Evolutionary conservation across 2,888 invertebrate species (phyloP).

Genomic region (Ochlodes sylvanus): DNA sequence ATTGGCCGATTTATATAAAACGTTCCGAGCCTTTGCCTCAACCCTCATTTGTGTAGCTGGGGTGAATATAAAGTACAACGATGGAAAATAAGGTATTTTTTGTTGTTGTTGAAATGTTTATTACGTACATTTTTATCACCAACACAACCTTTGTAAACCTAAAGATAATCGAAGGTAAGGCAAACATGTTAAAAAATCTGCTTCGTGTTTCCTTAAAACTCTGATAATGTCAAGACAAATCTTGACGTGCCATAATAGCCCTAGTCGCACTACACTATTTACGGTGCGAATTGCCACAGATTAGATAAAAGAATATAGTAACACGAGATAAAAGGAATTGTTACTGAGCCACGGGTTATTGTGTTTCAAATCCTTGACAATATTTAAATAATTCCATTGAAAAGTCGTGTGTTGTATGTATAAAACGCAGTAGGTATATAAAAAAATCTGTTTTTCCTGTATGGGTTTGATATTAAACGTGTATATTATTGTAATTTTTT

Average conservation of each 20-base stretch:
- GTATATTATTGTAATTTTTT: too few relatives aligned
- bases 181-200: background rate
- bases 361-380: conserved; percentile 29
- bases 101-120: too few relatives aligned
- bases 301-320: conserved; percentile 35
- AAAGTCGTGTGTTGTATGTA: conserved; percentile 18
- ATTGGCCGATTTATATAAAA: too few relatives aligned
- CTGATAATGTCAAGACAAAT: background rate
- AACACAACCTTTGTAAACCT: too few relatives aligned
- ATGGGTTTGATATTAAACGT: too few relatives aligned
- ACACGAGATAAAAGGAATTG: conserved; percentile 29
- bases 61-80: too few relatives aligned
- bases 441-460: background rate
- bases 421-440: conserved; percentile 22
- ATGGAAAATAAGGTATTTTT: too few relatives aligned
- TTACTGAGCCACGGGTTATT: conserved; percentile 16
- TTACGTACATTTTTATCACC: too few relatives aligned
- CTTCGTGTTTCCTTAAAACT: background rate
- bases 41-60: too few relatives aligned
- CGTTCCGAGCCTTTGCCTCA: too few relatives aligned
- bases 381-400: conserved; percentile 34
- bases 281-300: conserved; percentile 27
- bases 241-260: background rate
- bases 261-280: conserved; percentile 17
- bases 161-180: too few relatives aligned